These are phyloP conservation scores for Tupaia tana DNA, from an alignment of 2,113 vertebrate genomes.

Conservation along the genomic window DNA sequence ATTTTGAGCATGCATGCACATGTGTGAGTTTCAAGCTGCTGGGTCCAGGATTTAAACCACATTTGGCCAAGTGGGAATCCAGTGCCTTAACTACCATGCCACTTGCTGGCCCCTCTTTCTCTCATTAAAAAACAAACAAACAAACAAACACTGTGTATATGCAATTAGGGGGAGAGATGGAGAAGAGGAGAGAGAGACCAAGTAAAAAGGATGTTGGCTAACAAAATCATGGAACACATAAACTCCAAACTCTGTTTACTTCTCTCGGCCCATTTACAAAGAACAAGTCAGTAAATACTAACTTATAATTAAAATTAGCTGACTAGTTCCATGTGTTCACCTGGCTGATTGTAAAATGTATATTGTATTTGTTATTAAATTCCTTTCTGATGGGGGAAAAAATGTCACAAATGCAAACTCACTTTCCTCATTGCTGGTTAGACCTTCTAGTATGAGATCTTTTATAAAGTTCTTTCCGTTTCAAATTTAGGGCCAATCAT, in stretches of 20 bases:
- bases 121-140: no score
- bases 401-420: neutral
- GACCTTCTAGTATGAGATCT: neutral
- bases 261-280: conserved; percentile 54
- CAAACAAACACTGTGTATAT: no score
- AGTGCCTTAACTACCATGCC: no score
- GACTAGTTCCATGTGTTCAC: conserved; percentile 60
- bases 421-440: conserved; percentile 25
- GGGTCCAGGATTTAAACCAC: no score
- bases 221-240: conserved; percentile 44
- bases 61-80: no score
- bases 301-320: conserved; percentile 53
- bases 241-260: conserved; percentile 50
- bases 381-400: conserved; percentile 7
- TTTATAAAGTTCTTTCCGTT: conserved; percentile 24
- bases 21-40: no score
- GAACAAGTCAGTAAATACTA: conserved; percentile 44
- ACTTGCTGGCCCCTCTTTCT: no score
- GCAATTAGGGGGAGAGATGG: neutral
- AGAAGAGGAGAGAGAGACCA: neutral
- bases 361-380: conserved; percentile 65
- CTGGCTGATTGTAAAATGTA: conserved; percentile 49
- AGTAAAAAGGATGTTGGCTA: conserved; percentile 20
- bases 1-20: no score
- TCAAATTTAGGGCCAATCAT: conserved; percentile 7